Percentiles rank a stretch among this genome's conserved stretches.
Evolutionary conservation across 53 echinoderm and acorn worm species (phyloP).

Genomic region (Glandiceps talaboti): DNA sequence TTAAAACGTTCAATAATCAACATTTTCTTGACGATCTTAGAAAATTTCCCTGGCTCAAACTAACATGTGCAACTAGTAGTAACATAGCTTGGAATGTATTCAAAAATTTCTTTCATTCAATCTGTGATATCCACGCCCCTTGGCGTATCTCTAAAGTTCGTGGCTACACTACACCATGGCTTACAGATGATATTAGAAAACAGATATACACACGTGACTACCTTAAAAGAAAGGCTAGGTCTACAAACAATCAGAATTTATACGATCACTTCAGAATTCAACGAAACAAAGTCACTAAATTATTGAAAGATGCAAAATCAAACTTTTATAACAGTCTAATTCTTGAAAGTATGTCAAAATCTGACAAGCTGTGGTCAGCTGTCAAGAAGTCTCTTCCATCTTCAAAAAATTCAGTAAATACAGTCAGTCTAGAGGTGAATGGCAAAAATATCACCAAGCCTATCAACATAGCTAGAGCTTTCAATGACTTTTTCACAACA

Average conservation of each 20-base stretch:
- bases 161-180: neutral
- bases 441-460: neutral
- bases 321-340: neutral
- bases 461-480: neutral
- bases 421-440: neutral
- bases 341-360: neutral
- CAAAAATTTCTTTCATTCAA: neutral
- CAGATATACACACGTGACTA: neutral
- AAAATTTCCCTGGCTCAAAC: neutral
- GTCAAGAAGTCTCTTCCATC: neutral
- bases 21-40: neutral
- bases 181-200: neutral
- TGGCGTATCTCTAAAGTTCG: neutral
- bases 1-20: neutral
- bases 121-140: neutral
- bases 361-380: neutral
- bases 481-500: neutral
- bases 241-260: neutral
- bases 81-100: neutral
- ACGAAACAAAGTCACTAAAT: neutral
- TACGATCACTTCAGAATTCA: neutral
- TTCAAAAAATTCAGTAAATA: neutral
- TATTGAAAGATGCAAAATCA: neutral
- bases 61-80: neutral
- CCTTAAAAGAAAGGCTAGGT: neutral